Percentiles rank a stretch among this genome's conserved stretches.
Conservation (phyloP, 2,113 vertebrate genomes). For the Monopterus albus region DNA sequence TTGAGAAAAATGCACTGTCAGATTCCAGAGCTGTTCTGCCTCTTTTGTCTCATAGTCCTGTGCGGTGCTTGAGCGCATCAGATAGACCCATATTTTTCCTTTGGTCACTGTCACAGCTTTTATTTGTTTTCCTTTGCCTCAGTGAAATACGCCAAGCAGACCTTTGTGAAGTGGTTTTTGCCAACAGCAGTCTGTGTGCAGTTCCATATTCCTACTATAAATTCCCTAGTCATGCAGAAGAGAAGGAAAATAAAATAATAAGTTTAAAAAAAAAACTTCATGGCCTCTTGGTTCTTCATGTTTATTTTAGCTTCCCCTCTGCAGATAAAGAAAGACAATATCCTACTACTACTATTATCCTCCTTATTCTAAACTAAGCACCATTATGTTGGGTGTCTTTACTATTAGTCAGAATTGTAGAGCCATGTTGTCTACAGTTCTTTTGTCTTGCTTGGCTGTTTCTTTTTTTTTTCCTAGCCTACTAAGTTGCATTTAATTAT, state of each 20-base stretch:
- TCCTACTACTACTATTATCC: too few species aligned
- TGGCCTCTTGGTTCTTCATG: background rate
- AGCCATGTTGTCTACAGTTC: too few species aligned
- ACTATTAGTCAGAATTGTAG: too few species aligned
- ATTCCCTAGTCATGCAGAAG: constrained; percentile 75
- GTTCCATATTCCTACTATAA: constrained; percentile 62
- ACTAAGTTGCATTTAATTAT: constrained; percentile 32
- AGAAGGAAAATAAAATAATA: constrained; percentile 56
- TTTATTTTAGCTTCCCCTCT: constrained; percentile 58
- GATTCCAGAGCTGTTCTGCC: constrained; percentile 13
- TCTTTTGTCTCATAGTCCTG: constrained; percentile 17
- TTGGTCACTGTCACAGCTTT: constrained; percentile 18
- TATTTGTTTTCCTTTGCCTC: constrained; percentile 50
- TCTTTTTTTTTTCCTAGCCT: too few species aligned
- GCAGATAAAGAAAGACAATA: constrained; percentile 49
- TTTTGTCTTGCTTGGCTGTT: too few species aligned
- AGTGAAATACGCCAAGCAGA: constrained; percentile 41
- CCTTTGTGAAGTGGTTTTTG: too few species aligned
- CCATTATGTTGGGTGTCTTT: constrained; percentile 35
- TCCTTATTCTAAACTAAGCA: too few species aligned
- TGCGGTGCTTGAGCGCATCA: constrained; percentile 10
- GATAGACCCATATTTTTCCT: constrained; percentile 17
- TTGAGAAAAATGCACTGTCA: background rate
- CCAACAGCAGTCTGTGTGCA: too few species aligned
- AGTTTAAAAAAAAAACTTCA: too few species aligned